Conservation (phyloP, 35 echinoderm and acorn worm genomes). For the Lytechinus pictus region DNA sequence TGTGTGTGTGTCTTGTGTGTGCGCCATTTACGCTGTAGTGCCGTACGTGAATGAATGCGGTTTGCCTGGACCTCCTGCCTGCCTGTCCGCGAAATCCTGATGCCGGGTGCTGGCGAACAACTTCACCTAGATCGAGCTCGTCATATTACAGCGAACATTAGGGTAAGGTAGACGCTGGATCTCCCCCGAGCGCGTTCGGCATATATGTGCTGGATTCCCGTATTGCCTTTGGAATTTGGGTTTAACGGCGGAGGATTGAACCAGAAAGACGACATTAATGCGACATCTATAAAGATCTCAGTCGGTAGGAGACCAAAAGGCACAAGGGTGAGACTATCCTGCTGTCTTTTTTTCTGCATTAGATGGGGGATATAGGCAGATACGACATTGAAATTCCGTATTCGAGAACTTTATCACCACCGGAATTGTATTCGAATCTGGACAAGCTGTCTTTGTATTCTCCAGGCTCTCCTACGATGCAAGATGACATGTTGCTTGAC, state of each 20-base stretch:
- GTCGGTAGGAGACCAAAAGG: not conserved
- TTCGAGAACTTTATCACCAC: constrained; percentile 92
- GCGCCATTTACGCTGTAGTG: no score
- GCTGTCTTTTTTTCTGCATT: constrained; percentile 44
- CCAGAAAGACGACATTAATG: not conserved
- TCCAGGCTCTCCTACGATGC: constrained; percentile 88
- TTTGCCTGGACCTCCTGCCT: not conserved
- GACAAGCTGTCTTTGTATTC: constrained; percentile 97
- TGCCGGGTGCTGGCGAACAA: not conserved
- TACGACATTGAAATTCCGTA: constrained; percentile 68
- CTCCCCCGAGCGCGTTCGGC: not conserved
- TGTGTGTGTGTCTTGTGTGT: constrained; percentile 13
- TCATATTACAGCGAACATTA: not conserved
- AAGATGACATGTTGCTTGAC: constrained; percentile 99
- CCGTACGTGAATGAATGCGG: not conserved
- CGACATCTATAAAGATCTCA: not conserved
- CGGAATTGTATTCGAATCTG: constrained; percentile 93
- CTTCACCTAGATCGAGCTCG: not conserved
- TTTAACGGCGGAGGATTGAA: not conserved
- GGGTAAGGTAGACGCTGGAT: not conserved
- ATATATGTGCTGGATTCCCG: not conserved
- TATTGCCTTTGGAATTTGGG: not conserved
- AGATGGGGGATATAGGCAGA: constrained; percentile 91
- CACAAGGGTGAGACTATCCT: constrained; percentile 17
- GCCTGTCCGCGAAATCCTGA: not conserved